Evolutionary conservation across 2,888 invertebrate species (phyloP), one percentile per base, ranked within the genome.

Genomic region (Drosophila limbata): DNA sequence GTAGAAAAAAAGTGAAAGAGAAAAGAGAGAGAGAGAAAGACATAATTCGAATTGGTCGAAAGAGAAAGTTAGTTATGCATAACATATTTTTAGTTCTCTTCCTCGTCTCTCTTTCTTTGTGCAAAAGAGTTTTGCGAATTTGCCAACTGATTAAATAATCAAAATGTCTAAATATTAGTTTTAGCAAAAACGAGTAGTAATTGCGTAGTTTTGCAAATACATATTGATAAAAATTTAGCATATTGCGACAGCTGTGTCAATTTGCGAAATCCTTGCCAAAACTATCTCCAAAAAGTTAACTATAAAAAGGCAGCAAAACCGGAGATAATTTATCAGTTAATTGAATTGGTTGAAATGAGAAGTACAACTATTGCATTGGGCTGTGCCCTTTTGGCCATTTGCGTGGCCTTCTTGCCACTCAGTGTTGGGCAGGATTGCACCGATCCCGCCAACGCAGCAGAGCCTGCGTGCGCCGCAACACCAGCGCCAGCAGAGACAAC

Each of bases 191-290:
- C 35, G 13, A 13, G 4, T 13, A 13, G 13, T 13, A 13, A 17
- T 0, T 40, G 17, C 17, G 5, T 6, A 11, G 13, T 6, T 42
- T 42, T 42, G 42, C 42, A 42, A 42, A 21, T 13, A 19, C 11
- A 6, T 21, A 3, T 11, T 6, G 6, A 5, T 13, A 21, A 13
- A 13, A 28, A 35, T 33, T 10, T 17, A 25, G 3, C 5, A 19
- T 19, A 8, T 35, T 3, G 21, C 19, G 5, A 28, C 59, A 64
- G 50, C 64, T 60, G 37, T 17, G 15, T 39, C 37, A 51, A 39
- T 39, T 15, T 33, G 35, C 31, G 11, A 53, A 62, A 62, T 45
- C 37, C 33, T 11, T 6, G 31, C 5, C 13, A 13, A 35, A 35
- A 5, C 13, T 1, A 5, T 5, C 13, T 5, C 2, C 35, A 35